phyloP scores from a whole-genome alignment of 2,888 invertebrate species.

The Calliopum simillimum region DNA sequence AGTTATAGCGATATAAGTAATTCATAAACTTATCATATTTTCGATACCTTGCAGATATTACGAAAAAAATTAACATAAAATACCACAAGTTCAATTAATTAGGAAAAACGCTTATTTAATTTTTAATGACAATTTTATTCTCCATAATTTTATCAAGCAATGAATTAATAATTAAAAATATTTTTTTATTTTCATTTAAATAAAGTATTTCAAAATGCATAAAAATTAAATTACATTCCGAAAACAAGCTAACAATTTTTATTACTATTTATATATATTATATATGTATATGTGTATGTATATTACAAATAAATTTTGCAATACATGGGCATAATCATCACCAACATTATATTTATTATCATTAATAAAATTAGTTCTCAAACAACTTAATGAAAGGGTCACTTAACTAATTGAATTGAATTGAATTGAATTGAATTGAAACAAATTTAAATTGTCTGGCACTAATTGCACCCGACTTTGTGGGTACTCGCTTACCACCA shows the following conservation, averaged over 20 bases:
- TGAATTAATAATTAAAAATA: conserved; percentile 16
- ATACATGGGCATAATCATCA: too few relatives aligned
- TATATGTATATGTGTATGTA: conserved; percentile 7
- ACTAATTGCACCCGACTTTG: too few relatives aligned
- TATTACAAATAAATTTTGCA: too few relatives aligned
- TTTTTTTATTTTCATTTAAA: not conserved
- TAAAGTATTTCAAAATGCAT: conserved; percentile 14
- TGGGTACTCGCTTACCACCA: too few relatives aligned
- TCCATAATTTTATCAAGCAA: conserved; percentile 17
- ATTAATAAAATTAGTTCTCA: too few relatives aligned
- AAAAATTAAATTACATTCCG: conserved; percentile 8
- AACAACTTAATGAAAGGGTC: conserved; percentile 5
- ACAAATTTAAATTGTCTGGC: too few relatives aligned
- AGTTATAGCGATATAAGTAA: too few relatives aligned
- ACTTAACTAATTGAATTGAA: conserved; percentile 1
- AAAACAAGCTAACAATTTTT: conserved; percentile 9
- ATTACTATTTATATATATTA: not conserved
- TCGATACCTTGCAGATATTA: too few relatives aligned
- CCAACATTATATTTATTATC: too few relatives aligned
- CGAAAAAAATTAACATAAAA: too few relatives aligned
- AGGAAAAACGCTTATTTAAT: not conserved
- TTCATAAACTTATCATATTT: too few relatives aligned
- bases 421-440: not conserved
- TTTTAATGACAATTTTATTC: conserved; percentile 22
- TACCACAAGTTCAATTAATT: too few relatives aligned